phyloP scores from a whole-genome alignment of 2,113 vertebrate genomes.

The Callaeas wilsoni region DNA sequence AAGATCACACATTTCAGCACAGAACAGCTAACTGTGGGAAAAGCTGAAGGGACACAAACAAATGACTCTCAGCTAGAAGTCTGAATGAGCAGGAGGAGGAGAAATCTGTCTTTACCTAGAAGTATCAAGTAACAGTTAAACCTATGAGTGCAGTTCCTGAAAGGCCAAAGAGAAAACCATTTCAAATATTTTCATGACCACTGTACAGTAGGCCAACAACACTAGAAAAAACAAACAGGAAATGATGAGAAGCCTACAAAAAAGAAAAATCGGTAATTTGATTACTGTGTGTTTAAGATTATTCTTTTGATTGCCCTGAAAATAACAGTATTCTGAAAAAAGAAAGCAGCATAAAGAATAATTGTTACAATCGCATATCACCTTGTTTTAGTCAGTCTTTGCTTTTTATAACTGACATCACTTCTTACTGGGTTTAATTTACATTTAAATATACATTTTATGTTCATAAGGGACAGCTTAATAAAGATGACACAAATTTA shows the following conservation, averaged over 20 bases:
- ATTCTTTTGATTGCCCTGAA: background rate
- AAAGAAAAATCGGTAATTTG: background rate
- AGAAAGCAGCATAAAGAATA: background rate
- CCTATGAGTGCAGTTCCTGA: background rate
- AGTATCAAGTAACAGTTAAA: background rate
- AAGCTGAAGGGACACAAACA: background rate
- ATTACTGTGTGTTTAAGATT: background rate
- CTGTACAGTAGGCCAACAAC: background rate
- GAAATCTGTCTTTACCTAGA: background rate
- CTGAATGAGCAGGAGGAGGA: background rate
- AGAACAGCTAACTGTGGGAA: slow-evolving; percentile 19
- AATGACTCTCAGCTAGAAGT: background rate
- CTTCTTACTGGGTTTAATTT: background rate
- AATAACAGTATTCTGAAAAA: background rate
- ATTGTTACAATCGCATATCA: background rate
- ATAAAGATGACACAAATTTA: background rate
- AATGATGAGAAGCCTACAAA: background rate
- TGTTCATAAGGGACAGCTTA: background rate
- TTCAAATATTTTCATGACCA: background rate
- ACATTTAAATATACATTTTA: background rate
- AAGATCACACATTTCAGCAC: background rate
- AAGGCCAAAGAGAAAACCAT: background rate
- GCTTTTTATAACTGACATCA: background rate
- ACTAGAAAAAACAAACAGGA: background rate
- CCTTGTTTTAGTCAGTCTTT: background rate